Evolutionary conservation across 2,113 vertebrate species (phyloP), one percentile per base, ranked within the genome.

Genomic region (Machaerirhynchus nigripectus): DNA sequence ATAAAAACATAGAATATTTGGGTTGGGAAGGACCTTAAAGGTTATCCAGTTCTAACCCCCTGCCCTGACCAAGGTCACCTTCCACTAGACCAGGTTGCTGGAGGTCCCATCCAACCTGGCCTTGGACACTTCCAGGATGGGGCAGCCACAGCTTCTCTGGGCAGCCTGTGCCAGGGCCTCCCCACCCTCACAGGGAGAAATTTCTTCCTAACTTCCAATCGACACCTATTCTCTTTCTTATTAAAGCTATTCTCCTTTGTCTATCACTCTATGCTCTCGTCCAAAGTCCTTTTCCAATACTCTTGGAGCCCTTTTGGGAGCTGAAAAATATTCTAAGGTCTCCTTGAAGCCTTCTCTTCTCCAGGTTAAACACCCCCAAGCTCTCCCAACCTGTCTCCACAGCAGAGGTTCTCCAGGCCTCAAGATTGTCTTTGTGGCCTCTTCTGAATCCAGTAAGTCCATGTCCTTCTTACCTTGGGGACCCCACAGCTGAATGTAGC

Each of bases 21-120:
- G 20, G 5, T 65, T 71, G 81, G 16, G 18, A 64, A 4, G 16
- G 28, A 53, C 28, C 16, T 39, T 13, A 27, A 52, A 44, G 20
- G 14, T 50, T 33, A 57, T 18, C 28, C 13, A 15, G 5, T 71
- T 44, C 19, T 20, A 44, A 11, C 1, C 3, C 10, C 15, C 11
- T 33, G 27, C 27, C 31, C 33, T 17, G 12, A 5, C 11, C 42
- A 30, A 3, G 19, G 31, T 30, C 42, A 70, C 8, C 11, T 57
- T 39, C 37, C 37, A 44, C 20, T 2, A 3, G 0, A 0, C 4
- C 27, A 71, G 23, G 7, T 1, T 33, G 31, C 7, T 44, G 1
- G 0, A 30, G 1, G 18, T 2, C 50, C 16, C 11, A 8, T 44
- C 42, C 37, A 44, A 1, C 31, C 53, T 40, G 24, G 24, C 24